Percentiles rank a stretch among this genome's conserved stretches.
phyloP scores from a whole-genome alignment of 2,888 invertebrate genomes.

The Stratiomys singularior region DNA sequence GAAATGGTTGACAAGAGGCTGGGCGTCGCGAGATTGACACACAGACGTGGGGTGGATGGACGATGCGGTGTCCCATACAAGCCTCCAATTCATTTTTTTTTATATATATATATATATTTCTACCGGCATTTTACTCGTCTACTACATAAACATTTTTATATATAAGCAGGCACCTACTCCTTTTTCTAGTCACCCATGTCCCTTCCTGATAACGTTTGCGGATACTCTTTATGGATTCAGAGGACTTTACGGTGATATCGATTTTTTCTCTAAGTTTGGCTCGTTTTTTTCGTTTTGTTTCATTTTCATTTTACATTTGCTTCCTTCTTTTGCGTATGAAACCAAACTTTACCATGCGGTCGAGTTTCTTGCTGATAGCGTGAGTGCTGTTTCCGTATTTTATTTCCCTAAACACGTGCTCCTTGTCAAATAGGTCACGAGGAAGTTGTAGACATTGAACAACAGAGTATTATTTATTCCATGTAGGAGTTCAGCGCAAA shows the following conservation, averaged over 20 bases:
- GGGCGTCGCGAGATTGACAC: neutral
- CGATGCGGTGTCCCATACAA: neutral
- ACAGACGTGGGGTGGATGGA: neutral
- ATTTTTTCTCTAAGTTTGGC: neutral
- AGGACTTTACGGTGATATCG: neutral
- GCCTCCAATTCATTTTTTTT: neutral
- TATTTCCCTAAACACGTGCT: neutral
- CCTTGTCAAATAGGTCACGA: neutral
- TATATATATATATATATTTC: neutral
- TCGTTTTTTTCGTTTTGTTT: neutral
- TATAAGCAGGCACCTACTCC: neutral
- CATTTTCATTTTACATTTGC: neutral
- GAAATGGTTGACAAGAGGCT: neutral
- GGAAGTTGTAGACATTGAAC: neutral
- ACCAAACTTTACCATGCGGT: neutral
- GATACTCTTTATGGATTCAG: neutral
- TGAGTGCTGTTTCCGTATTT: neutral
- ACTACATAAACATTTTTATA: neutral
- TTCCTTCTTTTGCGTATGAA: neutral
- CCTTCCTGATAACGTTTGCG: neutral
- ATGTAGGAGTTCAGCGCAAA: too few species aligned
- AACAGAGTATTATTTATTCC: too few species aligned
- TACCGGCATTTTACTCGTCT: neutral
- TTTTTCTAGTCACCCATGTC: neutral
- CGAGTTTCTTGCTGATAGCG: neutral